Conservation (phyloP, 1,140 invertebrate genomes). For the Yoshiicerus persimilis region DNA sequence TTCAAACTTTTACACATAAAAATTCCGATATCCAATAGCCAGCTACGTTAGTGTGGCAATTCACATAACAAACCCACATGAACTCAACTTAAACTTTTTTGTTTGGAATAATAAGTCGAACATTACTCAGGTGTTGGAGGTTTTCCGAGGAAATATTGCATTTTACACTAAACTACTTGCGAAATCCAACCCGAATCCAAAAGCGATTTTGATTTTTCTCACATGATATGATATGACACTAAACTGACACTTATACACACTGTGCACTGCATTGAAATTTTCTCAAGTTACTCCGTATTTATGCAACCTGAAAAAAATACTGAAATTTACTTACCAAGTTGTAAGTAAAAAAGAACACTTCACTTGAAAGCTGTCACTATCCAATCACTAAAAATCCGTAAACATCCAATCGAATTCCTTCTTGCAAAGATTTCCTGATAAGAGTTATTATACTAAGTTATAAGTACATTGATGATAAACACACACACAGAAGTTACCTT, state of each 20-base stretch:
- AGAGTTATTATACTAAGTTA: background rate
- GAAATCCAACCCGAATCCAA: background rate
- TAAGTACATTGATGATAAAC: background rate
- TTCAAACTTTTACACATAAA: too few species aligned
- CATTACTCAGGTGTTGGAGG: background rate
- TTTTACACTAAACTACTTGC: background rate
- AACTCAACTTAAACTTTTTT: background rate
- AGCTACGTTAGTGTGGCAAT: too few species aligned
- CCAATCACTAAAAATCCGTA: background rate
- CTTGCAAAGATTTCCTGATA: background rate
- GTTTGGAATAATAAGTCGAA: background rate
- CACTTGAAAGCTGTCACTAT: background rate
- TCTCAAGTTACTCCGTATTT: background rate
- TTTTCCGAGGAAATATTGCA: slow-evolving; percentile 5
- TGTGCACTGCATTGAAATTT: background rate
- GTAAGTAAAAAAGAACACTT: background rate
- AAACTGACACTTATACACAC: background rate
- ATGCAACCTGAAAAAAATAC: background rate
- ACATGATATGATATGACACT: background rate
- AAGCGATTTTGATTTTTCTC: background rate
- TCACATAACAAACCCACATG: background rate
- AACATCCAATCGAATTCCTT: background rate
- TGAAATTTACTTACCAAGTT: background rate
- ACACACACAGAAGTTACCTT: background rate
- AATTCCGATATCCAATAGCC: background rate